Conservation (phyloP, 2,113 vertebrate genomes). For the Cairina moschata region DNA sequence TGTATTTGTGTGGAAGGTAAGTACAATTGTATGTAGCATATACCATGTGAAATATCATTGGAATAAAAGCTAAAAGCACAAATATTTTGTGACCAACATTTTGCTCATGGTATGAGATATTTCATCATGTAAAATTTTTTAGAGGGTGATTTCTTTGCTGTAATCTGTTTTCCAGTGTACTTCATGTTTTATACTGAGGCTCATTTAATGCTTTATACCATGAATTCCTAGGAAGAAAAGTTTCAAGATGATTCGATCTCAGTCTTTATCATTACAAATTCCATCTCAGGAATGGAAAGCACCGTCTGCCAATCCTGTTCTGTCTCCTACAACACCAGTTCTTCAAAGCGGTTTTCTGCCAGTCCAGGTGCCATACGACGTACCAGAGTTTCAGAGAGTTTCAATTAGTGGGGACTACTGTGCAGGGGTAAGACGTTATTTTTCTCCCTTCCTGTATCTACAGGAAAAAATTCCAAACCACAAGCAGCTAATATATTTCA, state of each 20-base stretch:
- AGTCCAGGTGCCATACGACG: constrained; percentile 65
- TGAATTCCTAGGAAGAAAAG: constrained; percentile 87
- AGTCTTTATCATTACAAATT: constrained; percentile 89
- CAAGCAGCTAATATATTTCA: not conserved
- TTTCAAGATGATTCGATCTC: constrained; percentile 93
- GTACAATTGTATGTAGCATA: not conserved
- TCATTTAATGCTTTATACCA: constrained; percentile 57
- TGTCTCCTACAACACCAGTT: constrained; percentile 68
- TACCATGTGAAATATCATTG: not conserved
- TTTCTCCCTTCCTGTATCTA: not conserved
- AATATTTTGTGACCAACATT: not conserved
- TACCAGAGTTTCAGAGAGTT: constrained; percentile 94
- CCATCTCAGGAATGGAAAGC: constrained; percentile 79
- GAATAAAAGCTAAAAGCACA: not conserved
- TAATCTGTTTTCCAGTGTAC: not conserved
- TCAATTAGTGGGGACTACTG: constrained; percentile 97
- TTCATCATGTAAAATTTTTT: not conserved
- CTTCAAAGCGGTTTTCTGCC: constrained; percentile 25
- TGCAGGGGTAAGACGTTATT: constrained; percentile 87
- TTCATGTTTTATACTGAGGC: constrained; percentile 31
- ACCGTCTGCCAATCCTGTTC: constrained; percentile 60
- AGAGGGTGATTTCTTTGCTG: not conserved
- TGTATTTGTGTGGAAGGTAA: not conserved
- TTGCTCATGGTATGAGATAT: not conserved
- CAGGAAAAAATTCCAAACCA: not conserved